phyloP scores from a whole-genome alignment of 2,797 vertebrate species.

The Poeciliopsis paucimaculata region DNA sequence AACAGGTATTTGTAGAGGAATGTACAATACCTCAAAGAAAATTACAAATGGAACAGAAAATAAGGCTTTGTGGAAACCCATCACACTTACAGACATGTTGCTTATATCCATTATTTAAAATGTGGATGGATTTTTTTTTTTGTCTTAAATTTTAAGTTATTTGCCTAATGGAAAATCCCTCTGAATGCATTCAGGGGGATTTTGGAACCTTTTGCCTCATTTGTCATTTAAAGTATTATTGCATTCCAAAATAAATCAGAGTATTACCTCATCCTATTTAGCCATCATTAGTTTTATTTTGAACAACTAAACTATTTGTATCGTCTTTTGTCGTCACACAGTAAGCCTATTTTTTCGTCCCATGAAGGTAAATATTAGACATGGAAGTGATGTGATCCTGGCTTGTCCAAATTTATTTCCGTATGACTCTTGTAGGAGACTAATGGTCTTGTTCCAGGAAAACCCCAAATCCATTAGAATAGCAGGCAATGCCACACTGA shows the following conservation, averaged over 20 bases:
- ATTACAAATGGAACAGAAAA: slow-evolving; percentile 5
- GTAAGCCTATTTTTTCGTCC: not conserved
- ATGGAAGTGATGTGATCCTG: not conserved
- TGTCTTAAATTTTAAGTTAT: not conserved
- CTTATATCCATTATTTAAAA: not conserved
- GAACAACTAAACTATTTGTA: not conserved
- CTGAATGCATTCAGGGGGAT: not conserved
- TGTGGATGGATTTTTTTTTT: not conserved
- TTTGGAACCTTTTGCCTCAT: not conserved
- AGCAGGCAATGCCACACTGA: not conserved
- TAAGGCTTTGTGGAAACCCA: not conserved
- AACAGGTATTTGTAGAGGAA: not conserved
- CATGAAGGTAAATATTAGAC: not conserved
- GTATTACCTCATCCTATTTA: not conserved
- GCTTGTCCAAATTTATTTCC: not conserved
- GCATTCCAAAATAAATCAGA: not conserved
- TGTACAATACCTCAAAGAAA: not conserved
- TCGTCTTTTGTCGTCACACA: not conserved
- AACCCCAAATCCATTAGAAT: not conserved
- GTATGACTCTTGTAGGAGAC: not conserved
- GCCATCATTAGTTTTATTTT: not conserved
- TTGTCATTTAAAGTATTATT: not conserved
- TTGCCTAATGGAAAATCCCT: not conserved
- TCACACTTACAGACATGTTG: not conserved
- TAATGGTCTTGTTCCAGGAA: not conserved